A percentile compares a stretch with the other conserved stretches of the same genome.
These are phyloP conservation scores for Macrotis lagotis DNA, from an alignment of 2,113 vertebrate species.

Conservation along the genomic window DNA sequence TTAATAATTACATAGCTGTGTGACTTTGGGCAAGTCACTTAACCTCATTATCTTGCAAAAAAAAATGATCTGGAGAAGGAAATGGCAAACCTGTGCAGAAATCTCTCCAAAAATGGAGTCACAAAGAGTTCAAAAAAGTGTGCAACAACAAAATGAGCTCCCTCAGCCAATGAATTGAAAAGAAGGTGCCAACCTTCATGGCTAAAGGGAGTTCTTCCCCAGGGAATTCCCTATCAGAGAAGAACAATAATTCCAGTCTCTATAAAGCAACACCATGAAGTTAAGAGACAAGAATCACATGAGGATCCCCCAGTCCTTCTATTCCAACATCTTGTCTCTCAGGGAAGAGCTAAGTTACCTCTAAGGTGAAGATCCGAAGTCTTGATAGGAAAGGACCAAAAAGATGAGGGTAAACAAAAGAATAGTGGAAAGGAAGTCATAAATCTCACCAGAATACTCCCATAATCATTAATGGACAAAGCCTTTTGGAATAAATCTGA, in stretches of 20 bases:
- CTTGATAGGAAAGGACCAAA: conserved; percentile 15
- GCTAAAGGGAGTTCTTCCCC: not conserved
- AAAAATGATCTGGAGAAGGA: not conserved
- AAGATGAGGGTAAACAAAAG: not conserved
- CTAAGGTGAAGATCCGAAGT: conserved; percentile 16
- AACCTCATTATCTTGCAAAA: too few species aligned
- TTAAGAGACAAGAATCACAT: not conserved
- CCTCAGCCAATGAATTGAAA: not conserved
- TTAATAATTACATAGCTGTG: too few species aligned
- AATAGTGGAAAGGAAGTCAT: not conserved
- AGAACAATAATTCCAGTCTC: not conserved
- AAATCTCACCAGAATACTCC: not conserved
- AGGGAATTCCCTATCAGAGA: not conserved
- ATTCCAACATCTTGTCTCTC: not conserved
- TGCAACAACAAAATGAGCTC: too few species aligned
- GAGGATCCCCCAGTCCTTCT: not conserved
- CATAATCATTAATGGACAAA: not conserved
- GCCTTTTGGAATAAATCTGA: not conserved
- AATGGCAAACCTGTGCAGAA: not conserved
- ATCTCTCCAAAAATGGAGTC: not conserved
- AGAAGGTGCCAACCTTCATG: not conserved
- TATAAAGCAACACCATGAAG: not conserved
- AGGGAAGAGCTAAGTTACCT: not conserved
- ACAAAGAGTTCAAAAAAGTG: too few species aligned
- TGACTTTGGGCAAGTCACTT: too few species aligned